phyloP scores from a whole-genome alignment of 23 tunicate genomes.

The Halocynthia aurantium region DNA sequence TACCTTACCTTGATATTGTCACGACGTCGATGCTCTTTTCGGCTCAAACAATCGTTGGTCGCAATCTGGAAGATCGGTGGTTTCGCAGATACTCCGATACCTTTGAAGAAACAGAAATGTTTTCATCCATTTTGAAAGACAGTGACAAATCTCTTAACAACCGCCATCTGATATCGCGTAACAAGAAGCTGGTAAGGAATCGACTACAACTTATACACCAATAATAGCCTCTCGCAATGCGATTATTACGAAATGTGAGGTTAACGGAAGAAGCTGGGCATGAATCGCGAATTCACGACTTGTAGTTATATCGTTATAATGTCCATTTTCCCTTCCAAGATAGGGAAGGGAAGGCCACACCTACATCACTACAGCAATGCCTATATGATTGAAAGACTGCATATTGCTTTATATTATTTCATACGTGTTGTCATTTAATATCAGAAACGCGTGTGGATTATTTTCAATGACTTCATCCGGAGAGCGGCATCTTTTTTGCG shows the following conservation, averaged over 20 bases:
- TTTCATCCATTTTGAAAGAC: neutral
- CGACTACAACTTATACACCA: too few relatives aligned
- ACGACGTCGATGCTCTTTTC: conserved; percentile 47
- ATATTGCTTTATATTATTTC: neutral
- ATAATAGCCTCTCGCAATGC: too few relatives aligned
- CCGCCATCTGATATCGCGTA: neutral
- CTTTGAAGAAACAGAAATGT: conserved; percentile 19
- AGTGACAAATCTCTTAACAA: neutral
- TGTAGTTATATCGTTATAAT: too few relatives aligned
- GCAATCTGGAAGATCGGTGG: conserved; percentile 59
- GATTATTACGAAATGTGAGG: too few relatives aligned
- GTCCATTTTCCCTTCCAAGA: too few relatives aligned
- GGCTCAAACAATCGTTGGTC: conserved; percentile 46
- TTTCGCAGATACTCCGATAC: conserved; percentile 60
- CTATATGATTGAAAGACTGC: neutral
- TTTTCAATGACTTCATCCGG: conserved; percentile 42
- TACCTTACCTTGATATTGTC: conserved; percentile 40
- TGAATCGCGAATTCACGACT: neutral
- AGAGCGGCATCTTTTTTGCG: conserved; percentile 69
- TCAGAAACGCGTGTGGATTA: conserved; percentile 58
- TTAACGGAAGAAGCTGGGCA: too few relatives aligned
- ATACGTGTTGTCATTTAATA: neutral
- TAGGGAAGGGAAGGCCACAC: too few relatives aligned
- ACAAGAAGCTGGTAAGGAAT: conserved; percentile 4
- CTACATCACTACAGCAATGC: neutral